Conservation (phyloP, 1,140 invertebrate species). For the Choristoneura fumiferana region DNA sequence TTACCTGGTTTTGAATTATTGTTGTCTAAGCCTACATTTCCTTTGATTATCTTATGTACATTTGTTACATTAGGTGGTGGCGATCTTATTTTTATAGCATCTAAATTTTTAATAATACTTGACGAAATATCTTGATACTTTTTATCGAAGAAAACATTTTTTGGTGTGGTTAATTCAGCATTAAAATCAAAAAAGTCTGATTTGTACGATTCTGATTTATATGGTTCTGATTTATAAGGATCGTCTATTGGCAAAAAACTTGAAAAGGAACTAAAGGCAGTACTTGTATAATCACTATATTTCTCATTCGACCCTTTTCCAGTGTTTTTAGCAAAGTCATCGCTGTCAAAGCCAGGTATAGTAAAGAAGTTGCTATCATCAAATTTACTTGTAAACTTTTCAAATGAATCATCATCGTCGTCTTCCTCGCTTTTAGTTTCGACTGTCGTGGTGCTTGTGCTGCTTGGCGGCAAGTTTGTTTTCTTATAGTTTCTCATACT, state of each 20-base stretch:
- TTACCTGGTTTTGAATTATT: conserved; percentile 57
- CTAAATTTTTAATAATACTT: conserved; percentile 63
- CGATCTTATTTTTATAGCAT: conserved; percentile 49
- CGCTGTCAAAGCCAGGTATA: conserved; percentile 49
- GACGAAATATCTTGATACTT: conserved; percentile 61
- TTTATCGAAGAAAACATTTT: conserved; percentile 69
- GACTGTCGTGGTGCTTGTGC: conserved; percentile 36
- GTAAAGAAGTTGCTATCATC: conserved; percentile 57
- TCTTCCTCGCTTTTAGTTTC: conserved; percentile 48
- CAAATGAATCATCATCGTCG: conserved; percentile 46
- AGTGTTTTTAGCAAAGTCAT: conserved; percentile 42
- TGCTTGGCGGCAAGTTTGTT: conserved; percentile 49
- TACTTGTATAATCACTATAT: conserved; percentile 45
- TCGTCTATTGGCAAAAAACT: conserved; percentile 58
- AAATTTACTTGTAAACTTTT: conserved; percentile 56
- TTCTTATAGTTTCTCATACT: conserved; percentile 59
- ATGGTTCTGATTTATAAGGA: conserved; percentile 47
- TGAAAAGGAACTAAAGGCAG: conserved; percentile 51
- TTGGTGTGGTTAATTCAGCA: conserved; percentile 66
- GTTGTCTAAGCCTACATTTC: conserved; percentile 53
- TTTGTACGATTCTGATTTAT: not conserved
- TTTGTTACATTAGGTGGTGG: conserved; percentile 48
- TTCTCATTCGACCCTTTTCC: conserved; percentile 40
- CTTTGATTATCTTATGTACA: conserved; percentile 46
- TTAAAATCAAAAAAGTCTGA: conserved; percentile 59